Evolutionary conservation across 2,113 vertebrate species (phyloP).

Genomic region (Phyllostomus hastatus): DNA sequence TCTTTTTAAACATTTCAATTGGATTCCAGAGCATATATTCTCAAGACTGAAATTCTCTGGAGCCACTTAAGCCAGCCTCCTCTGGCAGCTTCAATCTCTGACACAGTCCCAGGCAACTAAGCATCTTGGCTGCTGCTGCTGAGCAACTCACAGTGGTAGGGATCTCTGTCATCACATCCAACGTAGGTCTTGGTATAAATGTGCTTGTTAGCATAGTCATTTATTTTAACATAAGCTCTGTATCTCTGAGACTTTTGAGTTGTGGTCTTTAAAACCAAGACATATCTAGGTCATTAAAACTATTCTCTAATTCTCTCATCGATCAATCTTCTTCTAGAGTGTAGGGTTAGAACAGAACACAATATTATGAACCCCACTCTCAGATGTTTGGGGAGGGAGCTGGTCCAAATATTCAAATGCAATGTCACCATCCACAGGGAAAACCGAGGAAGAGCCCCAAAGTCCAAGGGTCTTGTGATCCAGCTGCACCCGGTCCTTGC

Average conservation of each 20-base stretch:
- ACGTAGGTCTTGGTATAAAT: not conserved
- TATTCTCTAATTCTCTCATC: not conserved
- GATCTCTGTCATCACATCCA: not conserved
- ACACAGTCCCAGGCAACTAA: not conserved
- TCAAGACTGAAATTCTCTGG: not conserved
- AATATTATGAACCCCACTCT: not conserved
- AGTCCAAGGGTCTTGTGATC: not conserved
- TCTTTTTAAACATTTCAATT: conserved; percentile 1
- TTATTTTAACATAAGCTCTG: no score
- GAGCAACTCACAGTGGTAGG: not conserved
- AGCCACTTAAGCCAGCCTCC: not conserved
- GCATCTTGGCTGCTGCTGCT: not conserved
- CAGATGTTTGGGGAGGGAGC: not conserved
- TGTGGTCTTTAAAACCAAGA: not conserved
- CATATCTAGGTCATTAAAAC: not conserved
- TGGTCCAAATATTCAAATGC: not conserved
- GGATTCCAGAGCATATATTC: not conserved
- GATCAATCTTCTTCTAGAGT: not conserved
- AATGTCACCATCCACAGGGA: not conserved
- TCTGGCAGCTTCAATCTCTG: not conserved
- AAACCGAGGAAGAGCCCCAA: not conserved
- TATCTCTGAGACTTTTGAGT: not conserved
- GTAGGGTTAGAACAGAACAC: not conserved
- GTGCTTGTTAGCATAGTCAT: not conserved
- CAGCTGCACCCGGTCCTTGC: not conserved